phyloP scores from a whole-genome alignment of 2,888 invertebrate genomes.

The Cryptocheilus praepositus region DNA sequence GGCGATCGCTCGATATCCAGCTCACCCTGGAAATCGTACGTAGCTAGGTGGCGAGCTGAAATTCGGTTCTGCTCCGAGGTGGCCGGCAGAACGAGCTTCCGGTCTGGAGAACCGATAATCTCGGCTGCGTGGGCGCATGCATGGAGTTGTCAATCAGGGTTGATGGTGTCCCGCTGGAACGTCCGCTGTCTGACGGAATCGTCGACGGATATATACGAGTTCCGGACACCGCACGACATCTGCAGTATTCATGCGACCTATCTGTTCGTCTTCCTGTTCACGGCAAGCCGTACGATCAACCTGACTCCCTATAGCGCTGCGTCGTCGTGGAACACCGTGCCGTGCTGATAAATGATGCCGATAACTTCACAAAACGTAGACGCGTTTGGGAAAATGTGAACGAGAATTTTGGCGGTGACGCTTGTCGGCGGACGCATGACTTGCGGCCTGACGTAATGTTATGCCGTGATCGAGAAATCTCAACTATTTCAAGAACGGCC shows the following conservation, averaged over 20 bases:
- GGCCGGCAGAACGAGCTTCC: slow-evolving; percentile 59
- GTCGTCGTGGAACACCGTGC: no score
- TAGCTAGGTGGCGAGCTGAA: slow-evolving; percentile 40
- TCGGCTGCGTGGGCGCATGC: slow-evolving; percentile 51
- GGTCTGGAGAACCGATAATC: slow-evolving; percentile 56
- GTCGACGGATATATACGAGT: slow-evolving; percentile 56
- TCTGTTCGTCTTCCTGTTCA: slow-evolving; percentile 56
- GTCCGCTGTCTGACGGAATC: slow-evolving; percentile 52
- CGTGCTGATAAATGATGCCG: no score
- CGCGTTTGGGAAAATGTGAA: no score
- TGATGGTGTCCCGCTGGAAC: slow-evolving; percentile 58
- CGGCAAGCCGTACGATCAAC: slow-evolving; percentile 39
- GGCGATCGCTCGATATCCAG: slow-evolving; percentile 44
- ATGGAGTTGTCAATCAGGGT: slow-evolving; percentile 58
- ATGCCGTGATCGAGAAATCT: no score
- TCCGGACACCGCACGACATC: slow-evolving; percentile 56
- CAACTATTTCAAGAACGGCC: no score
- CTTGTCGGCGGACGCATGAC: no score
- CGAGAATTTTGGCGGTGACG: no score
- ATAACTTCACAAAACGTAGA: no score
- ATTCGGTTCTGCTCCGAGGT: slow-evolving; percentile 54
- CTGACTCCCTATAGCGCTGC: no score
- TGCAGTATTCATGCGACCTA: slow-evolving; percentile 58
- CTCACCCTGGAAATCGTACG: slow-evolving; percentile 52
- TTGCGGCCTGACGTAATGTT: no score